These are phyloP conservation scores for Nomia melanderi DNA, from an alignment of 1,140 invertebrate genomes.

Conservation along the genomic window DNA sequence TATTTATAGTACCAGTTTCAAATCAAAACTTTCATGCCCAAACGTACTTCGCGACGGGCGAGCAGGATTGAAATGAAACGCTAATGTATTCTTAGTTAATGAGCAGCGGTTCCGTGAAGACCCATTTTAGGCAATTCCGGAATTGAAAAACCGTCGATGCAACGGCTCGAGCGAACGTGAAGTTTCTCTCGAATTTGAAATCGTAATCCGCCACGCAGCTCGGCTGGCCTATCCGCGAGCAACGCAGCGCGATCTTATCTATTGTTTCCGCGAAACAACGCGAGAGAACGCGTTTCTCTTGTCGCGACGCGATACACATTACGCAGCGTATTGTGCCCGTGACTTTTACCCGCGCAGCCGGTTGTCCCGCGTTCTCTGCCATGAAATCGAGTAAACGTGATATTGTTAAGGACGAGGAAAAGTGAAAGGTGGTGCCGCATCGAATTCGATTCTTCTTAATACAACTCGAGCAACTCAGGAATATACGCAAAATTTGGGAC, in stretches of 20 bases:
- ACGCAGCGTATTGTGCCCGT: not conserved
- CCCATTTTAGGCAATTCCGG: no score
- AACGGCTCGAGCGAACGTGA: not conserved
- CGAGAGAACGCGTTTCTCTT: not conserved
- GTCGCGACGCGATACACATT: not conserved
- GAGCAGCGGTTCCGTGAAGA: no score
- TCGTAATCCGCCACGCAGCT: not conserved
- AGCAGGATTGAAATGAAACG: no score
- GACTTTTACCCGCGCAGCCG: not conserved
- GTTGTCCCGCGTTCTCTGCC: not conserved
- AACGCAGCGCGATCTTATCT: not conserved
- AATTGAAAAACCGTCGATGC: no score
- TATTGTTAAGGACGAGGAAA: slow-evolving; percentile 5
- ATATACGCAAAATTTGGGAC: no score
- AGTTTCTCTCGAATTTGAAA: not conserved
- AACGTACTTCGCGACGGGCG: no score
- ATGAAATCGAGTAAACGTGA: not conserved
- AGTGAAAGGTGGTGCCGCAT: slow-evolving; percentile 71
- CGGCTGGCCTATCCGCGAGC: no score
- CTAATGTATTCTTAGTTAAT: no score
- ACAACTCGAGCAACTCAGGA: no score
- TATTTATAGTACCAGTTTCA: no score
- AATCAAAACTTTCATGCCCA: no score
- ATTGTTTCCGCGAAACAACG: not conserved
- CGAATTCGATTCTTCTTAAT: slow-evolving; percentile 74